phyloP scores from a whole-genome alignment of 1,140 invertebrate species.

The Druon quercuslanigerum region DNA sequence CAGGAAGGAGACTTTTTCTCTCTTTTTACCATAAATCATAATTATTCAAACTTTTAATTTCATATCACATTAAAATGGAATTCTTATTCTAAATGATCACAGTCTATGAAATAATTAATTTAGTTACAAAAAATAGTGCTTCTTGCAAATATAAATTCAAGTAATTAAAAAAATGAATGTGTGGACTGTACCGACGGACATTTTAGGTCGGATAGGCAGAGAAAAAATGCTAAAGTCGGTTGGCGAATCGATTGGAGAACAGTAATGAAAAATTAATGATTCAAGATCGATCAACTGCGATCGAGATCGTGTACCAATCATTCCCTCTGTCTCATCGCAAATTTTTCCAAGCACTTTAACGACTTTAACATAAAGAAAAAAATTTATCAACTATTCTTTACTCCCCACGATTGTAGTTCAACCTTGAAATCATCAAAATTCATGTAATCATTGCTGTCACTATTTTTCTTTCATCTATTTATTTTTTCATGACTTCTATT shows the following conservation, averaged over 20 bases:
- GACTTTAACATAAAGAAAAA: not conserved
- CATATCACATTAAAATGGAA: too few species aligned
- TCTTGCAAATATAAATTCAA: too few species aligned
- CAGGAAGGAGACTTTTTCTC: not conserved
- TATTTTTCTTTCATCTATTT: conserved; percentile 11
- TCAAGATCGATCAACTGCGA: conserved; percentile 27
- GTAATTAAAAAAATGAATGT: too few species aligned
- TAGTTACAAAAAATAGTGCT: too few species aligned
- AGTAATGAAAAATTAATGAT: conserved; percentile 19
- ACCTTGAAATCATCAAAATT: too few species aligned
- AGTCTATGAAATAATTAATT: too few species aligned
- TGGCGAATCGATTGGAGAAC: conserved; percentile 24
- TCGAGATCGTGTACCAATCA: conserved; percentile 31
- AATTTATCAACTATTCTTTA: not conserved
- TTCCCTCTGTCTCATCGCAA: conserved; percentile 23
- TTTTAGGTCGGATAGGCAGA: conserved; percentile 30
- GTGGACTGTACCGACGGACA: conserved; percentile 24
- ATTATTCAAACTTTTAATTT: too few species aligned
- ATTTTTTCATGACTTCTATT: not conserved
- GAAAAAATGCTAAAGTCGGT: conserved; percentile 15
- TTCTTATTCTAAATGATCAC: too few species aligned
- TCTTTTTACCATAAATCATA: too few species aligned
- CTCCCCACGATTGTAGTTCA: too few species aligned
- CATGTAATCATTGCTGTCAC: not conserved
- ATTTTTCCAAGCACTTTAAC: conserved; percentile 27